phyloP scores from a whole-genome alignment of 2,113 vertebrate species.

The Callopanchax toddi region DNA sequence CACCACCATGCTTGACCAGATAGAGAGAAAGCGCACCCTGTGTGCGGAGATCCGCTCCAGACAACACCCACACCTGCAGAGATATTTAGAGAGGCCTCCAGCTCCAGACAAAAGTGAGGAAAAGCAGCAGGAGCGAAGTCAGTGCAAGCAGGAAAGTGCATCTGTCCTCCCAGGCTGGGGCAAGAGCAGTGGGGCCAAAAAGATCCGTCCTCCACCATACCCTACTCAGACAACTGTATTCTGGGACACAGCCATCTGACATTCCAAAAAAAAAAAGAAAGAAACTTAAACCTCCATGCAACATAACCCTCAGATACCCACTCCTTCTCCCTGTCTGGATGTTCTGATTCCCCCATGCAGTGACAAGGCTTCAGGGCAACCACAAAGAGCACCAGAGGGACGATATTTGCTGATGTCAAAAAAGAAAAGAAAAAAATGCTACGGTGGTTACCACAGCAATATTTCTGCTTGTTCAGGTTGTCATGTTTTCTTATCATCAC shows the following conservation, averaged over 20 bases:
- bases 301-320: constrained; percentile 47
- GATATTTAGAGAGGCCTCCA: constrained; percentile 62
- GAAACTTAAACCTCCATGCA: constrained; percentile 51
- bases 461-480: constrained; percentile 81
- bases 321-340: constrained; percentile 35
- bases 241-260: constrained; percentile 97
- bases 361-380: constrained; percentile 45
- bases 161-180: constrained; percentile 89
- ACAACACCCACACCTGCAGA: constrained; percentile 88
- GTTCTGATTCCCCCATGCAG: constrained; percentile 48
- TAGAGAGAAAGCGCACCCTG: constrained; percentile 95
- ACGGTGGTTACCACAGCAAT: constrained; percentile 82
- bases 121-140: constrained; percentile 58
- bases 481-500: constrained; percentile 82
- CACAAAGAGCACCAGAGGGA: constrained; percentile 49
- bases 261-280: constrained; percentile 39
- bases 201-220: constrained; percentile 93
- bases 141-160: constrained; percentile 91
- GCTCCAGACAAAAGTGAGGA: constrained; percentile 61
- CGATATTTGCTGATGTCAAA: constrained; percentile 68
- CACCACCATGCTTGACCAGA: constrained; percentile 97
- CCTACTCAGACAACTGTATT: constrained; percentile 93
- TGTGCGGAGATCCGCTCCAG: constrained; percentile 95
- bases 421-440: constrained; percentile 32
- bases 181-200: constrained; percentile 88